phyloP scores from a whole-genome alignment of 2,888 invertebrate species.

The Xanthorhoe spadicearia region DNA sequence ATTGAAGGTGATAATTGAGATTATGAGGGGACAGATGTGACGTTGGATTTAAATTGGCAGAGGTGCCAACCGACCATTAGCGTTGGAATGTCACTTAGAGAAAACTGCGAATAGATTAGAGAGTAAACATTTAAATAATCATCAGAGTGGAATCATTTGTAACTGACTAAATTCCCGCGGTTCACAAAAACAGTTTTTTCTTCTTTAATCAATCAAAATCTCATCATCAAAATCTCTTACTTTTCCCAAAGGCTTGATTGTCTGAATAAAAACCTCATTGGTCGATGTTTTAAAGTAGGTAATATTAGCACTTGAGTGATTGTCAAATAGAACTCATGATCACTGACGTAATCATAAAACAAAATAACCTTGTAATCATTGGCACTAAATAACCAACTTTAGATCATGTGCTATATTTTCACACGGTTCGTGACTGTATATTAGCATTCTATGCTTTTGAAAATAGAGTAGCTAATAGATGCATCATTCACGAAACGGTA shows the following conservation, averaged over 20 bases:
- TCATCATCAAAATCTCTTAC: no score
- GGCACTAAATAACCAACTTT: conserved; percentile 41
- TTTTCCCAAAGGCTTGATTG: no score
- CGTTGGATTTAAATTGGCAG: conserved; percentile 73
- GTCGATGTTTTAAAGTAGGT: neutral
- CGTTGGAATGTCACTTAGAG: conserved; percentile 10
- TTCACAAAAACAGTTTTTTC: neutral
- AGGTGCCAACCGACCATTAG: conserved; percentile 44
- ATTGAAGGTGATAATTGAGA: conserved; percentile 82
- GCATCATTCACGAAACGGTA: conserved; percentile 64
- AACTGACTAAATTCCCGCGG: conserved; percentile 14
- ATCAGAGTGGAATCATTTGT: conserved; percentile 1
- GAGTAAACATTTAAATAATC: conserved; percentile 19
- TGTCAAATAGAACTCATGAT: conserved; percentile 21
- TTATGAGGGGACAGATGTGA: conserved; percentile 70
- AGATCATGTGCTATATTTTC: conserved; percentile 36
- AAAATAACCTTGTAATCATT: conserved; percentile 38
- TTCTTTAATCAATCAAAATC: no score
- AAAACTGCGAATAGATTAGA: conserved; percentile 16
- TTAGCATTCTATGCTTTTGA: conserved; percentile 69
- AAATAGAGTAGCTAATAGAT: conserved; percentile 75
- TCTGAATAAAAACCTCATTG: neutral
- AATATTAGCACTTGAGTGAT: conserved; percentile 6
- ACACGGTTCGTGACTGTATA: conserved; percentile 66
- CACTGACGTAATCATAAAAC: conserved; percentile 14